Evolutionary conservation across 2,888 invertebrate species (phyloP), one percentile per base, ranked within the genome.

Genomic region (Drosophila mulleri): DNA sequence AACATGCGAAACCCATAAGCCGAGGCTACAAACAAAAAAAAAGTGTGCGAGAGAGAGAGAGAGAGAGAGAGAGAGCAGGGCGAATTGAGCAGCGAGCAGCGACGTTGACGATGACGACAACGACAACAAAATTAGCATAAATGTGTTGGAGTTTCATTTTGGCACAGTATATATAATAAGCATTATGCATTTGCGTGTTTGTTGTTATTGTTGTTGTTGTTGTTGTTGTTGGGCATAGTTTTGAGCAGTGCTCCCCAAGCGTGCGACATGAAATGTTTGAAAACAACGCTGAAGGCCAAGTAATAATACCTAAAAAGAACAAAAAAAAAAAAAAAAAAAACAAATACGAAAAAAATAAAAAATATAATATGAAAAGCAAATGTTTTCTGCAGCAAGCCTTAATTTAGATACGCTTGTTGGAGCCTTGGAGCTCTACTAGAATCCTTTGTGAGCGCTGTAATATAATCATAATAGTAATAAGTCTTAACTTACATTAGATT

Each of bases 151-250:
- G 77, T 78, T 74, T 78, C 77, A 77, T 77, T 77, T 74, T 74
- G 77, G 75, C 77, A 74, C 66, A 70, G 79, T 78, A 67, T 77
- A 78, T 77, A 70, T 77, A 77, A 77, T 77, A 77, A 77, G 79
- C 79, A 77, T 77, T 77, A 78, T 77, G 76, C 74, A 77, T 78
- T 77, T 77, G 79, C 69, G 78, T 78, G 76, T 74, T 74, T 78
- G 78, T 47, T 75, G 42, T 32, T 73, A 29, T 57, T 73, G 26
- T 50, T 53, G 12, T 52, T 68, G 48, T 60, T 66, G 42, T 39
- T 42, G 56, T 45, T 59, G 48, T 45, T 66, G 52, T 52, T 64
- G 50, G 74, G 57, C 74, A 74, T 78, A 77, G 79, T 78, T 74
- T 64, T 79, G 67, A 75, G 80, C 75, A 62, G 42, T 60, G 67